phyloP scores from a whole-genome alignment of 2,797 vertebrate species.

The Spatula versicolor region DNA sequence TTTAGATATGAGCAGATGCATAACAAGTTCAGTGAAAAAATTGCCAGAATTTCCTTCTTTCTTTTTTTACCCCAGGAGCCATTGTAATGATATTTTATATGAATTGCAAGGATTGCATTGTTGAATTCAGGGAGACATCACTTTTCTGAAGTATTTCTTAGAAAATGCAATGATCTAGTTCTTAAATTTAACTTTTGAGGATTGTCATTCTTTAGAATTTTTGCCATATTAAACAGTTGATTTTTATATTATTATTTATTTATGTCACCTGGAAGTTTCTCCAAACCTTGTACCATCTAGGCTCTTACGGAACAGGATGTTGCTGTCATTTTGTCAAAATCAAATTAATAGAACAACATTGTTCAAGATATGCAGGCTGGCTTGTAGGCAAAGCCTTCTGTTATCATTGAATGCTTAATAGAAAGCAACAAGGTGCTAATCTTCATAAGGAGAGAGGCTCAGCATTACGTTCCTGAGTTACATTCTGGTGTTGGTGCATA shows the following conservation, averaged over 20 bases:
- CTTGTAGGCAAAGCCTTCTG: background rate
- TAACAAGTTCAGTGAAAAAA: background rate
- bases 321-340: background rate
- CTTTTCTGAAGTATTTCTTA: background rate
- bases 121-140: background rate
- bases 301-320: background rate
- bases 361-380: background rate
- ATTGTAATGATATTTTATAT: background rate
- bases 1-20: background rate
- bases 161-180: background rate
- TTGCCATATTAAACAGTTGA: background rate
- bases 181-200: background rate
- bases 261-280: background rate
- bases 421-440: background rate
- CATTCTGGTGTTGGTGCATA: background rate
- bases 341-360: background rate
- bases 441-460: background rate
- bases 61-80: background rate
- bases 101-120: background rate
- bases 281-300: background rate
- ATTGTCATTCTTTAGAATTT: background rate
- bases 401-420: background rate
- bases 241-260: background rate
- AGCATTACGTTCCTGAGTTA: background rate
- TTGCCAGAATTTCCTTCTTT: background rate